Conservation (phyloP, 2,113 vertebrate species). For the Entelurus aequoreus region DNA sequence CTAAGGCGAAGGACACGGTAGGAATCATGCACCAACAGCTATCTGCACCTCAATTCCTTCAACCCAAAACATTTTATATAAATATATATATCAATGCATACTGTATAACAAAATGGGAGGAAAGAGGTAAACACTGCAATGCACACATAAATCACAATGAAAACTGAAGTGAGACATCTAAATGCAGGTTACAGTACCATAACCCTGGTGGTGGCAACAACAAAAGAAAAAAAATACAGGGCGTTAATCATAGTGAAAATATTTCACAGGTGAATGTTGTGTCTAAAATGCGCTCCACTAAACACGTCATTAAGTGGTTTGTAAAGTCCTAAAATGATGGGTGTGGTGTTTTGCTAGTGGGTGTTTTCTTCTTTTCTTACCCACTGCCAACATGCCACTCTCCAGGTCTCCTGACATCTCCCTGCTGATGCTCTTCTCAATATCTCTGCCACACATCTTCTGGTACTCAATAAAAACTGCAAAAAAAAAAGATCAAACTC, state of each 20-base stretch:
- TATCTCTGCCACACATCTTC: slow-evolving; percentile 88
- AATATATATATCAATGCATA: neutral
- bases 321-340: neutral
- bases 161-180: slow-evolving; percentile 15
- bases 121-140: slow-evolving; percentile 33
- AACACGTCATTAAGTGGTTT: neutral
- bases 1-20: too few relatives aligned
- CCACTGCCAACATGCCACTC: slow-evolving; percentile 92
- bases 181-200: slow-evolving; percentile 60
- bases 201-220: slow-evolving; percentile 57
- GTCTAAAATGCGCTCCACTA: neutral
- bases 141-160: slow-evolving; percentile 29
- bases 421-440: slow-evolving; percentile 87
- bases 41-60: too few relatives aligned
- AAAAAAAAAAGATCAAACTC: slow-evolving; percentile 6
- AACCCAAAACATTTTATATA: neutral
- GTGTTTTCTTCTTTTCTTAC: slow-evolving; percentile 64
- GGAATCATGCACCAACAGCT: too few relatives aligned
- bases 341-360: slow-evolving; percentile 1
- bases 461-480: slow-evolving; percentile 95
- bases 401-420: slow-evolving; percentile 98
- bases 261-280: slow-evolving; percentile 1
- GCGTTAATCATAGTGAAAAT: slow-evolving; percentile 25
- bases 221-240: slow-evolving; percentile 3
- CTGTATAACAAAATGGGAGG: neutral